phyloP scores from a whole-genome alignment of 2,888 invertebrate species.

The Colletes collaris region DNA sequence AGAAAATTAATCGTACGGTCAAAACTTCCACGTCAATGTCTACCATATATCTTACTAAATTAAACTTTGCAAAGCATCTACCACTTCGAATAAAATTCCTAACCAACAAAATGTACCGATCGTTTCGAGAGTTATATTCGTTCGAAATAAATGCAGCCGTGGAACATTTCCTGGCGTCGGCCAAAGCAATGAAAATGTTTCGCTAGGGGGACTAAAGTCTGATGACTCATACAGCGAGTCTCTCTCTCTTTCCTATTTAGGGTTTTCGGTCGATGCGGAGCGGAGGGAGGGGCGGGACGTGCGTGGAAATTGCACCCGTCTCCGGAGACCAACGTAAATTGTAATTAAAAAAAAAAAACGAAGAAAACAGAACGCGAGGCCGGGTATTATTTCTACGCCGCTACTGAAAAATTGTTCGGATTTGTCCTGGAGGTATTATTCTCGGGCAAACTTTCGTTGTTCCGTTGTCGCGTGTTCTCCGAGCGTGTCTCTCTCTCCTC shows the following conservation, averaged over 20 bases:
- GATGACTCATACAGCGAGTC: not conserved
- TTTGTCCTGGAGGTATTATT: slow-evolving; percentile 45
- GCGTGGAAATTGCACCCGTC: slow-evolving; percentile 21
- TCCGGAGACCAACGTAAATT: slow-evolving; percentile 27
- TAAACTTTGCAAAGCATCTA: not conserved
- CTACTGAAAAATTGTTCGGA: slow-evolving; percentile 20
- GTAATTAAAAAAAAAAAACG: slow-evolving; percentile 46
- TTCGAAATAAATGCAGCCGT: too few species aligned
- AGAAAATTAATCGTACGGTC: not conserved
- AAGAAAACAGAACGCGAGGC: not conserved
- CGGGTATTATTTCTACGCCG: slow-evolving; percentile 29
- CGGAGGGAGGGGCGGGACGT: not conserved
- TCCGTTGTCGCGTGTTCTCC: slow-evolving; percentile 40
- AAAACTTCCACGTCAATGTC: too few species aligned
- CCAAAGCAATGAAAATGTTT: slow-evolving; percentile 1
- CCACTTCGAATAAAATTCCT: too few species aligned
- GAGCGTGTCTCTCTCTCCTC: slow-evolving; percentile 20
- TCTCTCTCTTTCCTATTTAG: not conserved
- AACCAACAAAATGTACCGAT: too few species aligned
- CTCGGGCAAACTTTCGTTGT: slow-evolving; percentile 38
- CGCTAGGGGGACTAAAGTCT: not conserved
- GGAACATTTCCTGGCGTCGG: not conserved
- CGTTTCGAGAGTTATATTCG: too few species aligned
- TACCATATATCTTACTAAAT: too few species aligned
- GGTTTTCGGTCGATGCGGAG: slow-evolving; percentile 10